Percentiles rank a stretch among this genome's conserved stretches.
These are phyloP conservation scores for Yponomeuta cagnagella DNA, from an alignment of 2,888 invertebrate genomes.

Conservation along the genomic window DNA sequence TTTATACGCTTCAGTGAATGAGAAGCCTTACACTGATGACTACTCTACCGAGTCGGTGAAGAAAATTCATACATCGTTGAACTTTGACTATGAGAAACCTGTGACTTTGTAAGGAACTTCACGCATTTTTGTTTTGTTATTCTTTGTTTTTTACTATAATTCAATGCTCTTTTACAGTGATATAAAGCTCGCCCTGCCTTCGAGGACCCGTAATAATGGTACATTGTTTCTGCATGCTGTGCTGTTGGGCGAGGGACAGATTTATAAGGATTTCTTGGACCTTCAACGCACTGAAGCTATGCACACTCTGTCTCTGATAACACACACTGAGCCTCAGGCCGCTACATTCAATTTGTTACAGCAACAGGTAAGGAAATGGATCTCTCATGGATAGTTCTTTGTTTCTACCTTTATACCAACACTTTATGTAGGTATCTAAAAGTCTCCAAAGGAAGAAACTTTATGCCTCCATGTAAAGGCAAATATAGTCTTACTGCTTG, in stretches of 20 bases:
- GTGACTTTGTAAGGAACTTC: constrained; percentile 47
- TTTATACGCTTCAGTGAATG: constrained; percentile 79
- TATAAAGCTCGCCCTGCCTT: constrained; percentile 81
- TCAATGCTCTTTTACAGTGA: constrained; percentile 63
- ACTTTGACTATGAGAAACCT: constrained; percentile 79
- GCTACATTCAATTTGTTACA: constrained; percentile 83
- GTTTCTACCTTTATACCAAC: not conserved
- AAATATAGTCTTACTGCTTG: no score
- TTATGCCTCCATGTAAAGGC: no score
- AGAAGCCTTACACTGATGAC: constrained; percentile 74
- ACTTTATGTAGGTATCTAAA: no score
- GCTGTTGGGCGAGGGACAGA: constrained; percentile 69
- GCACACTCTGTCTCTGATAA: constrained; percentile 81
- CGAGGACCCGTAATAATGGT: constrained; percentile 87
- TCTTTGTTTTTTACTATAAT: constrained; percentile 10
- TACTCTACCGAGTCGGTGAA: constrained; percentile 52
- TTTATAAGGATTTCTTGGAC: constrained; percentile 73
- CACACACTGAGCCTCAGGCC: constrained; percentile 83
- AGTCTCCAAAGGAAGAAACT: no score
- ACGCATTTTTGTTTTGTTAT: constrained; percentile 1
- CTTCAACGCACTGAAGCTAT: constrained; percentile 77
- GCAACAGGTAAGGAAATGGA: constrained; percentile 39
- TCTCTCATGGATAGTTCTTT: constrained; percentile 17
- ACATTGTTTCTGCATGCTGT: constrained; percentile 86
- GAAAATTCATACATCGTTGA: constrained; percentile 75